Evolutionary conservation across 2,888 invertebrate genomes (phyloP).

Genomic region (Rhaphigaster nebulosa): DNA sequence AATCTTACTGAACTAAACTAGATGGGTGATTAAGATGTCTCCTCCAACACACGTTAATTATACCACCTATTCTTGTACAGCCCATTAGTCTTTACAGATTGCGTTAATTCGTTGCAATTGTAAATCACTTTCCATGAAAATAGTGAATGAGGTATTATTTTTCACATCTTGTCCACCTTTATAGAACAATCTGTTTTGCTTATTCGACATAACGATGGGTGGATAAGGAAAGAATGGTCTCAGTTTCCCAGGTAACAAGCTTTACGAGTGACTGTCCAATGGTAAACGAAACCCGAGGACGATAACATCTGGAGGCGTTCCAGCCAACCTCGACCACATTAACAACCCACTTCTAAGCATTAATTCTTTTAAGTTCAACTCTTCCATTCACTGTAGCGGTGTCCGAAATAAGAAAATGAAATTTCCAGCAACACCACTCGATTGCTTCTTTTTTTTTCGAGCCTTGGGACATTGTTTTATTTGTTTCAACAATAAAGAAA

Average conservation of each 20-base stretch:
- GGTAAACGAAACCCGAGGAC: slow-evolving; percentile 31
- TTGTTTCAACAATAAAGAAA: background rate
- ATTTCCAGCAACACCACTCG: background rate
- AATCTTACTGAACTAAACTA: too few relatives aligned
- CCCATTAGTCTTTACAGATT: background rate
- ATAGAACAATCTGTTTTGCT: background rate
- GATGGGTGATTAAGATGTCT: too few relatives aligned
- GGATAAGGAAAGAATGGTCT: background rate
- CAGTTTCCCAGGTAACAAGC: background rate
- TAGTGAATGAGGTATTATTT: background rate
- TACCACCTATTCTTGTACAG: background rate
- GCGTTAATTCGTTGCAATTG: too few relatives aligned
- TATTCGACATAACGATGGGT: background rate
- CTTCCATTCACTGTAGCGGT: background rate
- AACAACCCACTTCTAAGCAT: background rate
- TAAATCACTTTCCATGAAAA: background rate
- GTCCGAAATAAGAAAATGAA: background rate
- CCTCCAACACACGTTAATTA: background rate
- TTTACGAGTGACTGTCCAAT: slow-evolving; percentile 22
- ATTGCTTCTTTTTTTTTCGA: background rate
- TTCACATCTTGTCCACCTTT: background rate
- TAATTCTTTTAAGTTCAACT: background rate
- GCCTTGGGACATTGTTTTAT: background rate
- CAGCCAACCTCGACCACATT: background rate
- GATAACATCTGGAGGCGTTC: slow-evolving; percentile 15